Conservation (phyloP, 1,140 invertebrate genomes). For the Portunus trituberculatus region DNA sequence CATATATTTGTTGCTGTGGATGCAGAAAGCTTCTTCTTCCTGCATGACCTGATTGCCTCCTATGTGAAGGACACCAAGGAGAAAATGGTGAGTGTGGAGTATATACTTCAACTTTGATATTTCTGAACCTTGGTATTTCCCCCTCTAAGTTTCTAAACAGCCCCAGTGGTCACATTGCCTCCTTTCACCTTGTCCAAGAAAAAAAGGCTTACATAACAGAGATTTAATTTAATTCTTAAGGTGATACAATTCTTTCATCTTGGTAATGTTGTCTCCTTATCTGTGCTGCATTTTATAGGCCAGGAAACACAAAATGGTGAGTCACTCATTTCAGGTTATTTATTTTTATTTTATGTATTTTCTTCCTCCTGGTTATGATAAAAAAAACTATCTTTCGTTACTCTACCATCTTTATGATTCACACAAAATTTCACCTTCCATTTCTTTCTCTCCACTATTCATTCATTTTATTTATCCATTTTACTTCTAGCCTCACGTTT, state of each 20-base stretch:
- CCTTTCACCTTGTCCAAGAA: too few species aligned
- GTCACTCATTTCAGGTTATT: background rate
- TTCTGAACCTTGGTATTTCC: background rate
- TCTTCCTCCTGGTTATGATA: background rate
- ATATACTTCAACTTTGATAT: background rate
- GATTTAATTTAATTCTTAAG: background rate
- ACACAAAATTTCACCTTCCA: too few species aligned
- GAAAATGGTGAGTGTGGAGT: constrained; percentile 83
- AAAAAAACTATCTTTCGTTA: too few species aligned
- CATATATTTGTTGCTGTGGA: constrained; percentile 99
- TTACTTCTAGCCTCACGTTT: too few species aligned
- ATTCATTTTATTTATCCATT: too few species aligned
- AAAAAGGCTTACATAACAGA: too few species aligned
- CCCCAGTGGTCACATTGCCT: too few species aligned
- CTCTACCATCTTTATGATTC: too few species aligned
- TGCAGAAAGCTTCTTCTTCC: constrained; percentile 98
- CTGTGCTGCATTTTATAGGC: constrained; percentile 59
- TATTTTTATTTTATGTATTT: background rate
- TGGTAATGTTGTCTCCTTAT: background rate
- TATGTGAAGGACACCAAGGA: constrained; percentile 91
- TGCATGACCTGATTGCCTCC: constrained; percentile 97
- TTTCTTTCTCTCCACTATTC: too few species aligned
- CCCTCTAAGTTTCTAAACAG: too few species aligned
- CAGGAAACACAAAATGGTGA: constrained; percentile 65
- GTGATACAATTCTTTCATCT: background rate